Evolutionary conservation across 2,797 vertebrate species (phyloP), one percentile per base, ranked within the genome.

Genomic region (Potorous gilbertii): DNA sequence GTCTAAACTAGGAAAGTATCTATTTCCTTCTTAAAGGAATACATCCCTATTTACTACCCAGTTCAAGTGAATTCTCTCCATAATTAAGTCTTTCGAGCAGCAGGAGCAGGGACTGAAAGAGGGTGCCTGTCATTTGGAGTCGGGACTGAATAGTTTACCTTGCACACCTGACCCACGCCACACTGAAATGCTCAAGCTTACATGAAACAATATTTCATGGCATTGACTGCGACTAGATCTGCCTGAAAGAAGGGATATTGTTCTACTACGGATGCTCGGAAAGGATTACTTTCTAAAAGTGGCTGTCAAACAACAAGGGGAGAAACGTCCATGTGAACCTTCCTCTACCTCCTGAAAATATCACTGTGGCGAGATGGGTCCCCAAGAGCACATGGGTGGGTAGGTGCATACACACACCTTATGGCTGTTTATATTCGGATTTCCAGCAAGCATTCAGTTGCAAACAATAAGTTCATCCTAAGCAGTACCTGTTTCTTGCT

Each of bases 1-100:
- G 55, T 94, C 74, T 94, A 95, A 97, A 40, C 93, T 92, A 95
- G 4, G 59, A n/a, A 96, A 98, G 96, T 87, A 74, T 94, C 96
- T 96, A 55, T 40, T 95, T 97, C 96, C 92, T 94, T 96, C 96
- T 96, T 92, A 96, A 97, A 98, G 94, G 94, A 97, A 97, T 93
- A 97, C 97, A 98, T 95, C 95, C 96, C 94, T 62, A 96, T 92
- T 13, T 21, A 92, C 92, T 95, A 94, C 93, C 91, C 90, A 93
- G 92, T 98, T 98, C 98, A 96, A 98, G 98, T 94, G 96, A 98
- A 97, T 96, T 90, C 57, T 96, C 92, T 18, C 96, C 57, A 34
- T 96, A 97, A 96, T 27, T 92, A 96, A 95, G 90, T 31, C 18
- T 95, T 92, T 54, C 31, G 96, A 96, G 91, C 91, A 90, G 59